Base-by-base conservation (phyloP, 2,888 invertebrate genomes). In the Chorisops tibialis region DNA sequence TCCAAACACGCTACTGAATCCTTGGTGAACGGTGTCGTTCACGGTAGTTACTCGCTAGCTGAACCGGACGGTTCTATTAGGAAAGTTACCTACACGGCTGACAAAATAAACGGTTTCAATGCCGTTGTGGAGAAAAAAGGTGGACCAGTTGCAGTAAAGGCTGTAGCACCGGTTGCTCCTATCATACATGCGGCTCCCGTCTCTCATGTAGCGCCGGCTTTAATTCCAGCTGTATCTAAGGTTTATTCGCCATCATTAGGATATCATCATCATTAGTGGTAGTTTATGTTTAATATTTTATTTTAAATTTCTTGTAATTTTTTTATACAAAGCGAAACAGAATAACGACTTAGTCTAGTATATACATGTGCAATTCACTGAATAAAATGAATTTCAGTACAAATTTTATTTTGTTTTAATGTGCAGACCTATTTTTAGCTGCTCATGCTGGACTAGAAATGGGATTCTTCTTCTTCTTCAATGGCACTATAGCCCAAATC, bases 31-130 rank as follows among this genome's bases (percentile, higher is more conserved):
- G 85, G 85, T 68, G 83, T 85, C 3, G 85, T 86, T 11, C 85
- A 85, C 69, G 86, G 85, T 5, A 83, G 80, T 63, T 86, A 86
- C 74, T 84, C 84, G 2, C 73, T 86, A 4, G 79, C 82, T 1
- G 86, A 86, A 68, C 84, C 86, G 1, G 86, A 86, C 70, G 86
- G 86, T 67, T 81, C 84, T 1, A 78, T 85, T 58, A 81, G 81
- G 49, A 80, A 82, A 65, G 86, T 86, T 4, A 84, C 85, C 68
- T 86, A 86, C 74, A 84, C 84, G 9, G 85, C 85, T 6, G 85
- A 85, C 71, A 83, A 85, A n/a, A 79, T 82, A 63, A 85, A 85
- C 69, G 85, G 85, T 3, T 86, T 86, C 78, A 85, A 85, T 74
- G 85, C 85, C 11, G 81, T 85, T n/a, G 86, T 86, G 1, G 82